These are phyloP conservation scores for Cerceris rybyensis DNA, from an alignment of 2,888 invertebrate species.

Conservation along the genomic window DNA sequence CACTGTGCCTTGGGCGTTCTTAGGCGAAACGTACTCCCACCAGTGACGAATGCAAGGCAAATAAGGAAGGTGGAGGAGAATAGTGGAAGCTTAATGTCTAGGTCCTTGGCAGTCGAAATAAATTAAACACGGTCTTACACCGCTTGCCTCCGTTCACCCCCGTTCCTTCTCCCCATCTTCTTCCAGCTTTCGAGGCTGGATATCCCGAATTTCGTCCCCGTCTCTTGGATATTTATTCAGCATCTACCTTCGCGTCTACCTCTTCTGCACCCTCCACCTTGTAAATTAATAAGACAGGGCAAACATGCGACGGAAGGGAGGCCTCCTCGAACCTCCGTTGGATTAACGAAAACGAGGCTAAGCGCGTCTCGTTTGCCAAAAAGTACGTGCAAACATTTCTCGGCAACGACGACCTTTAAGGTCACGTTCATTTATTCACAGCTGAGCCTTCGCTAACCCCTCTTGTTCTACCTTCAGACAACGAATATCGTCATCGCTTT, in stretches of 20 bases:
- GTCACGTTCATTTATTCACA: conserved; percentile 55
- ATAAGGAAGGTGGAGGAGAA: conserved; percentile 62
- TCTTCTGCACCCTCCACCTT: conserved; percentile 53
- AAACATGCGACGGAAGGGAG: conserved; percentile 61
- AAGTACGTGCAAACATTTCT: conserved; percentile 55
- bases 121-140: conserved; percentile 74
- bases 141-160: conserved; percentile 43
- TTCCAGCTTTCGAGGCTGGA: conserved; percentile 28
- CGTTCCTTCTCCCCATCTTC: conserved; percentile 6
- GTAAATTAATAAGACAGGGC: conserved; percentile 75
- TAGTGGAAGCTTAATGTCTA: conserved; percentile 71
- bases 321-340: conserved; percentile 44
- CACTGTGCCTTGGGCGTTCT: conserved; percentile 32
- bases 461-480: conserved; percentile 10
- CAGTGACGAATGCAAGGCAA: conserved; percentile 73
- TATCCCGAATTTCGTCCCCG: conserved; percentile 71
- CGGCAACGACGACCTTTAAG: conserved; percentile 41
- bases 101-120: conserved; percentile 73
- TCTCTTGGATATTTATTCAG: conserved; percentile 75
- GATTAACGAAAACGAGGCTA: conserved; percentile 61
- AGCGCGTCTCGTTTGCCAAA: conserved; percentile 54
- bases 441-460: conserved; percentile 23
- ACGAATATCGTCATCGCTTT: conserved; percentile 22
- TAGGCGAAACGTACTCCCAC: conserved; percentile 39
- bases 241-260: conserved; percentile 49